phyloP scores from a whole-genome alignment of 2,888 invertebrate species.

The Tenthredo amoena region DNA sequence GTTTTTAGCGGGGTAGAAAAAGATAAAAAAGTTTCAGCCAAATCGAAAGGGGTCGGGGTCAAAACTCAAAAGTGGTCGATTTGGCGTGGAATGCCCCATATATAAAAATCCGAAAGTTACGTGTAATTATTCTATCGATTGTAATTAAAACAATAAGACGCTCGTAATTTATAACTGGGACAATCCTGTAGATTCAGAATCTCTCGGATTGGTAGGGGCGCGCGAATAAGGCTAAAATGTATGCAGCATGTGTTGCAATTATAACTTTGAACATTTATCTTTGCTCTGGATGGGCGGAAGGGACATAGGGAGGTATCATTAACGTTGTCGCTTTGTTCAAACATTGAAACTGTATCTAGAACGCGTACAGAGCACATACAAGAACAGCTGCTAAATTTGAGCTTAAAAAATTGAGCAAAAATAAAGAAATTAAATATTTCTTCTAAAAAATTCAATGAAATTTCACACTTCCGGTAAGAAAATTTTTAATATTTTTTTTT shows the following conservation, averaged over 20 bases:
- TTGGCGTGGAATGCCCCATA: too few species aligned
- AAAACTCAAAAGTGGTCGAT: too few species aligned
- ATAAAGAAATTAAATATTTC: too few species aligned
- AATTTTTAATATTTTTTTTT: background rate
- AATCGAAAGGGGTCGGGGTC: too few species aligned
- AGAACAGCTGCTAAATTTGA: background rate
- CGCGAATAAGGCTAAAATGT: slow-evolving; percentile 24
- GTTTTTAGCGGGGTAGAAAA: too few species aligned
- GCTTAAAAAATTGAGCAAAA: too few species aligned
- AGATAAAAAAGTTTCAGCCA: too few species aligned
- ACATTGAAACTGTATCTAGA: background rate
- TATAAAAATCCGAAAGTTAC: background rate
- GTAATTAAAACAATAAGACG: background rate
- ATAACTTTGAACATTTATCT: slow-evolving; percentile 67
- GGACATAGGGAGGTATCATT: background rate
- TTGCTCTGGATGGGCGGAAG: slow-evolving; percentile 33
- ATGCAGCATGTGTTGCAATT: slow-evolving; percentile 66
- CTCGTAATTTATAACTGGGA: background rate
- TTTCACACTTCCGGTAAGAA: background rate
- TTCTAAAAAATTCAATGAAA: too few species aligned
- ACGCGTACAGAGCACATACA: too few species aligned
- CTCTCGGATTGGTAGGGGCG: background rate
- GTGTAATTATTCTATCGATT: background rate
- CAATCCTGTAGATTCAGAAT: background rate
- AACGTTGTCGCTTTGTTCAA: background rate